Conservation (phyloP, 2,797 vertebrate species). For the Poecilia wingei region DNA sequence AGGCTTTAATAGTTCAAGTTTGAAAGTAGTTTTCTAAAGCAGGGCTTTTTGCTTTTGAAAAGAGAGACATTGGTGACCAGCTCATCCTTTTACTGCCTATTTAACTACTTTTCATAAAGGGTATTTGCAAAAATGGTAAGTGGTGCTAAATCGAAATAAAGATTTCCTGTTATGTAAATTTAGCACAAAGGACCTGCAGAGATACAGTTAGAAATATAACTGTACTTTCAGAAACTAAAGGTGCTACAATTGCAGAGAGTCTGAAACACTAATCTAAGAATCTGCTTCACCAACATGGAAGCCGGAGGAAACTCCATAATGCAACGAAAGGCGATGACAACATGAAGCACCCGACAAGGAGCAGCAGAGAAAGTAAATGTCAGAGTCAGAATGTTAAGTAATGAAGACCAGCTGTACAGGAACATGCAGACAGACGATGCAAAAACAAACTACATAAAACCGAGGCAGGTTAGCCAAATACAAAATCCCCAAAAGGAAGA, state of each 20-base stretch:
- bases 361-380: not conserved
- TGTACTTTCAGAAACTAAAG: not conserved
- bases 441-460: not conserved
- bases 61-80: constrained; percentile 10
- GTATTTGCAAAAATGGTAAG: not conserved
- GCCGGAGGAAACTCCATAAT: not conserved
- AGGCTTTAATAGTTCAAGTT: constrained; percentile 12
- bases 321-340: not conserved
- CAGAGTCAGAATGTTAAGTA: not conserved
- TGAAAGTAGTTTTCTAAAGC: constrained; percentile 25
- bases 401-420: not conserved
- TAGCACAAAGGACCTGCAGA: not conserved
- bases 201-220: not conserved
- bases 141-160: constrained; percentile 6
- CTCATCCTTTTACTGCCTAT: not conserved
- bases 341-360: not conserved
- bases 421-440: not conserved
- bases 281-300: not conserved
- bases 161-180: not conserved
- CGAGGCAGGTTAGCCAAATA: not conserved
- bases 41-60: constrained; percentile 22
- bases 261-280: not conserved
- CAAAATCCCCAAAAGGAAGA: not conserved
- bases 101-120: not conserved
- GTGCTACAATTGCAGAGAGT: not conserved